A percentile compares a stretch with the other conserved stretches of the same genome.
Conservation (phyloP, 2,113 vertebrate genomes). For the Micronisus gabar region DNA sequence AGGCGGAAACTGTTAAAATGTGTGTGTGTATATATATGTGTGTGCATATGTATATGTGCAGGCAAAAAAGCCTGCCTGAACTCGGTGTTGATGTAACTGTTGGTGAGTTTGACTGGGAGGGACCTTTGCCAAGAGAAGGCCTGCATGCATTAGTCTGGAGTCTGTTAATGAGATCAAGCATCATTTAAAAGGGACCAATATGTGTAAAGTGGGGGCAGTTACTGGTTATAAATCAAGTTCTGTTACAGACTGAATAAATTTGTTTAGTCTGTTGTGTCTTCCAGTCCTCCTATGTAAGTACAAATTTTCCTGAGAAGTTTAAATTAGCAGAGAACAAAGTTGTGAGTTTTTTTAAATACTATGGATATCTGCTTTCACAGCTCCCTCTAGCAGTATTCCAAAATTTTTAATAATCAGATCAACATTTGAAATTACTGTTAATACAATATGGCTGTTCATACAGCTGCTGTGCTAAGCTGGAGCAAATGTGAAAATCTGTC, state of each 20-base stretch:
- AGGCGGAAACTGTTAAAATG: rapidly evolving
- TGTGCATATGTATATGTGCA: neutral
- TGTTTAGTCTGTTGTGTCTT: neutral
- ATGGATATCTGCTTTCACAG: neutral
- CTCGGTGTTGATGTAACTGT: neutral
- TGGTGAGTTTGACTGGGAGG: neutral
- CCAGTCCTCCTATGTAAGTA: neutral
- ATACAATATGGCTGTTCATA: neutral
- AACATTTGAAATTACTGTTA: neutral
- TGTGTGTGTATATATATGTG: too few species aligned
- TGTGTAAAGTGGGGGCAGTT: neutral
- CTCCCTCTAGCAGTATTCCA: neutral
- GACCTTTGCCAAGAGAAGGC: neutral
- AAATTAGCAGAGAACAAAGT: neutral
- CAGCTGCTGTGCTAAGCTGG: neutral
- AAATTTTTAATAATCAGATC: neutral
- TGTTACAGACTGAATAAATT: neutral
- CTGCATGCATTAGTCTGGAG: neutral
- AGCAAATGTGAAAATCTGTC: slow-evolving; percentile 7
- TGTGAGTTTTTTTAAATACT: neutral
- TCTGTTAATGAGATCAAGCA: neutral
- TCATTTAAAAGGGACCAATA: neutral
- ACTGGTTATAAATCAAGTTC: neutral
- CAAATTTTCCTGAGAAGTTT: neutral
- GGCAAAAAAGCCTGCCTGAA: neutral